Evolutionary conservation across 2,888 invertebrate species (phyloP), one percentile per base, ranked within the genome.

Genomic region (Leistus spinibarbis): DNA sequence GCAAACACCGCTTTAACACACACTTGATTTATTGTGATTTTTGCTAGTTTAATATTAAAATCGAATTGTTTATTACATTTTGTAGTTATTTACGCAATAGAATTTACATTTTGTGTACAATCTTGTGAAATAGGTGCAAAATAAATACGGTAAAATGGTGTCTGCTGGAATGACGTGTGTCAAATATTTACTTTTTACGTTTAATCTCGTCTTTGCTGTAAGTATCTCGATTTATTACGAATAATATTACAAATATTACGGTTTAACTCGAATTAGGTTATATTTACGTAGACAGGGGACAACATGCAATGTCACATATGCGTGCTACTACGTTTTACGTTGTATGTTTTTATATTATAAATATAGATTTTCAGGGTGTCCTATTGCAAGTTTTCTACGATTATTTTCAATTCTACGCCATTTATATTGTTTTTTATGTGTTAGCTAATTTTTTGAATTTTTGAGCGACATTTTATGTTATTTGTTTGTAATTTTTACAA

Each of bases 171-270:
- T 95, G 91, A 91, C 94, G 81, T 95, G 95, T 87, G 91, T 96
- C 81, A 96, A 96, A 87, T 96, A 94, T 85, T 89, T 96, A 77
- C 90, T 96, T 67, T 95, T 96, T 86, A 89, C 93, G 80, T 95
- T 95, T 89, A 96, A 96, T 87, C 89, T 95, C 80, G 86, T 95
- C 79, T 94, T 95, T 87, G 95, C 95, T 87, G 96, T 96, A 87
- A 92, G 94, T 89, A 80, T 69, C 53, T 62, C 53, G 40, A 40
- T 7, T 40, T 3, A 10, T 40, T 40, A 40, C 1, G 54, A 40
- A 65, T 19, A 13, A n/a, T 17, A 67, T 64, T 65, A 67, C 54
- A 73, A 72, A 62, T 71, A n/a, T 65, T 57, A 70, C 54, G 62
- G 10, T 63, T 40, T 63, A 27, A 54, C 60, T 70, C 24, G 54